Evolutionary conservation across 2,797 vertebrate species (phyloP).

Genomic region (Enteromius anoplus): DNA sequence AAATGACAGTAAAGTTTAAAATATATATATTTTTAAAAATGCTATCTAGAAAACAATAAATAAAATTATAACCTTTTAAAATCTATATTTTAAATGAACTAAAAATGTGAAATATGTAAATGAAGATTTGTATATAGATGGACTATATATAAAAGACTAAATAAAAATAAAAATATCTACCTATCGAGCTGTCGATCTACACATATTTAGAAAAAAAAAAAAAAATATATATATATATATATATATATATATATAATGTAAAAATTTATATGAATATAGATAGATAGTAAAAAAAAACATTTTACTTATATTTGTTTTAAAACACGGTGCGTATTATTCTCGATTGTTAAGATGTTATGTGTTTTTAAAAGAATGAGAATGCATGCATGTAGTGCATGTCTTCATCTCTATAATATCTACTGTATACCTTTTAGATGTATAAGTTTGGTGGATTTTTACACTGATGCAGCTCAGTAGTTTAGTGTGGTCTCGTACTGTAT

Average conservation of each 20-base stretch:
- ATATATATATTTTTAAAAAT: too few relatives aligned
- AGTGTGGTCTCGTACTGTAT: not conserved
- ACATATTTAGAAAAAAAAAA: too few relatives aligned
- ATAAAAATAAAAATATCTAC: not conserved
- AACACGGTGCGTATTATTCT: not conserved
- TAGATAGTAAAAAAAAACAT: not conserved
- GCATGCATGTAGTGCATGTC: not conserved
- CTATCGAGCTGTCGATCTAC: not conserved
- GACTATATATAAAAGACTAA: not conserved
- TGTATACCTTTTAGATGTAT: not conserved
- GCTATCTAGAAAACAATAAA: too few relatives aligned
- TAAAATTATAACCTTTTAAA: not conserved
- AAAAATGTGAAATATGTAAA: not conserved
- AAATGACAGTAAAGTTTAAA: too few relatives aligned
- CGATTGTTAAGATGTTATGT: not conserved
- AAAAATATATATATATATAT: too few relatives aligned
- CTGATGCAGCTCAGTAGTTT: conserved; percentile 2
- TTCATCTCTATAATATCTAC: not conserved
- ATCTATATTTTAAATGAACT: not conserved
- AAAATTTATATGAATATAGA: too few relatives aligned
- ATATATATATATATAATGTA: too few relatives aligned
- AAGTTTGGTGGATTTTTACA: not conserved
- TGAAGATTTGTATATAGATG: not conserved
- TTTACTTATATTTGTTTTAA: not conserved
- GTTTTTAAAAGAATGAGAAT: not conserved